These are phyloP conservation scores for Tigriopus japonicus DNA, from an alignment of 1,140 invertebrate genomes.

Conservation along the genomic window DNA sequence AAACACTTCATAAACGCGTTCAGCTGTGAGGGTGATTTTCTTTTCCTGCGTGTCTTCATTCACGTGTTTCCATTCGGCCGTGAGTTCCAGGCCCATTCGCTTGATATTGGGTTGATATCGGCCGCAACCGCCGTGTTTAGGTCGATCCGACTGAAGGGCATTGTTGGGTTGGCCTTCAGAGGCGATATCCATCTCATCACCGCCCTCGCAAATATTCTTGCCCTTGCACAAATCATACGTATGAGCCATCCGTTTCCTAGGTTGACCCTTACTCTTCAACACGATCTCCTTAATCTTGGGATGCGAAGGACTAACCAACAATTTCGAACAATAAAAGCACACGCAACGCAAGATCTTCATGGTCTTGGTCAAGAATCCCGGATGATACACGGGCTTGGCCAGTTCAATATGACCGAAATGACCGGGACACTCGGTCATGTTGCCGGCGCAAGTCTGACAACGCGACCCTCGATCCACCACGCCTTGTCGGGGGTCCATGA, in stretches of 20 bases:
- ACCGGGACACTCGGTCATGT: conserved; percentile 94
- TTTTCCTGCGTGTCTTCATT: conserved; percentile 96
- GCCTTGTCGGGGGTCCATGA: conserved; percentile 98
- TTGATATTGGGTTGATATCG: conserved; percentile 86
- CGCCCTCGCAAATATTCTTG: conserved; percentile 95
- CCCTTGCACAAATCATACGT: conserved; percentile 97
- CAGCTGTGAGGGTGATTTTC: conserved; percentile 78
- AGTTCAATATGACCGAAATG: conserved; percentile 99
- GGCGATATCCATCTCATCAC: conserved; percentile 77
- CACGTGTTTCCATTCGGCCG: conserved; percentile 91
- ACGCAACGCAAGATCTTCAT: conserved; percentile 88
- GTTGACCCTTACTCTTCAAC: conserved; percentile 89
- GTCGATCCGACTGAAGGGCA: conserved; percentile 33
- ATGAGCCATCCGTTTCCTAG: conserved; percentile 74
- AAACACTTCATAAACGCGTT: conserved; percentile 87
- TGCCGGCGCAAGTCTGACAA: conserved; percentile 94
- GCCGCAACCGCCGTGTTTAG: conserved; percentile 84
- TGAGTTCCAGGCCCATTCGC: conserved; percentile 69
- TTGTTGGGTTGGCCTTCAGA: conserved; percentile 19
- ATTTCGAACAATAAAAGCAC: conserved; percentile 92
- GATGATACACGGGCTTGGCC: conserved; percentile 94
- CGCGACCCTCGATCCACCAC: conserved; percentile 80
- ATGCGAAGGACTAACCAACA: conserved; percentile 79
- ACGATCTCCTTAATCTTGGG: conserved; percentile 95
- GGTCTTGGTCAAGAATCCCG: conserved; percentile 91